Evolutionary conservation across 2,888 invertebrate species (phyloP), one percentile per base, ranked within the genome.

Genomic region (Tetanocera ferruginea): DNA sequence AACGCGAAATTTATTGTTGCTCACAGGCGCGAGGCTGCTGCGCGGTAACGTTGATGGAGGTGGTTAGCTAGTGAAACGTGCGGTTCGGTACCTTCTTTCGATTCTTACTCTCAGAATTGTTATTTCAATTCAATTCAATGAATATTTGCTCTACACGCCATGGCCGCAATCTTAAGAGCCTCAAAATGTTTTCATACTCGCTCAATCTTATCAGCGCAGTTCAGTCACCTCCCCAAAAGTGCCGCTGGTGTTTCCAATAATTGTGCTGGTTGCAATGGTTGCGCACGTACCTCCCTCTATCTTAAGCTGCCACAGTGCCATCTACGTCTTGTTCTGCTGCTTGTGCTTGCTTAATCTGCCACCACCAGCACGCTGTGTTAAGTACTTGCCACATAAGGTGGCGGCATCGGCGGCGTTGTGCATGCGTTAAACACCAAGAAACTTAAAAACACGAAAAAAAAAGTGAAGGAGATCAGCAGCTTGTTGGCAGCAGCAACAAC

Each of bases 161-260:
- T 19, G 28, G 49, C 62, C 57, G 23, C 71, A 60, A 57, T 60
- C 60, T 34, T n/a, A 34, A 72, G 34, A 17, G 25, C 31, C 55
- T 19, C 71, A 52, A 37, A 55, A 43, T 23, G 57, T 37, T 6
- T 43, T 9, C 60, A 51, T 64, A 37, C 31, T 11, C 66, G 23
- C 5, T 11, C 43, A 14, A 67, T 67, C 55, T 55, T 49, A 17
- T 49, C 57, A n/a, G 69, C 9, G 55, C 52, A 49, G 75, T 67
- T 52, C 82, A 79, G 81, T 80, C 80, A 80, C 80, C 82, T 81
- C 82, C 82, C 82, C 78, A 81, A 81, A 79, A 81, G 51, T 80
- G 82, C 82, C 80, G 82, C 82, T 80, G 81, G 82, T 78, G 76
- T 37, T 43, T 23, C 37, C 31, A 67, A 67, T 75, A 77, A 77